phyloP scores from a whole-genome alignment of 2,113 vertebrate species.

The Astur gentilis region DNA sequence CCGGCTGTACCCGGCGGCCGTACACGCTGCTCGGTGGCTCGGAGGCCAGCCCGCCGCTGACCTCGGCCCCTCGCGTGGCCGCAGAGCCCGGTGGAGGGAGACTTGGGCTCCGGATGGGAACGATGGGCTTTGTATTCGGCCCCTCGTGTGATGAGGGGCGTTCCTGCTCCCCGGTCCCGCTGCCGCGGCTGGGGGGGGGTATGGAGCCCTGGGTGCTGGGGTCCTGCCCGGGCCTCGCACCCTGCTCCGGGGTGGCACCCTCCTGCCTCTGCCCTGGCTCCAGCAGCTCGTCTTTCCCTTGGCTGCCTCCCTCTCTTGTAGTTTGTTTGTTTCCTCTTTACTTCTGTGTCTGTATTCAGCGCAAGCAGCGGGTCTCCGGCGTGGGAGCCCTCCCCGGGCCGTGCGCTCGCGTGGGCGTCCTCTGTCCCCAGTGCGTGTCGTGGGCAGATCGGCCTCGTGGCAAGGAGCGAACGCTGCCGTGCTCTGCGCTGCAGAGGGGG shows the following conservation, averaged over 20 bases:
- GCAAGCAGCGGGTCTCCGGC: background rate
- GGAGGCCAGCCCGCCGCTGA: background rate
- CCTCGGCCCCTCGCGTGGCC: background rate
- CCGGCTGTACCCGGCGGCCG: background rate
- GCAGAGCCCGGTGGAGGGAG: background rate
- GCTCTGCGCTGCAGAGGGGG: rapidly evolving
- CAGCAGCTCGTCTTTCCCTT: background rate
- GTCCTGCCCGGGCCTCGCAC: background rate
- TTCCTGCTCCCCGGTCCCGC: background rate
- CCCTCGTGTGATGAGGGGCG: rapidly evolving
- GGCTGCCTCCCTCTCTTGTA: background rate
- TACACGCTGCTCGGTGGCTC: background rate
- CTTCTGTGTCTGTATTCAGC: background rate
- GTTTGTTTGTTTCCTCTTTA: background rate
- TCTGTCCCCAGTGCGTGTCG: rapidly evolving
- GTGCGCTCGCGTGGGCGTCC: rapidly evolving
- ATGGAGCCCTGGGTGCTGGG: background rate
- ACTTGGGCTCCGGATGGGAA: background rate
- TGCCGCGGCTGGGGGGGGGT: background rate
- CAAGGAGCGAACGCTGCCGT: rapidly evolving
- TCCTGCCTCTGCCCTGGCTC: background rate
- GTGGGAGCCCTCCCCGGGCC: background rate
- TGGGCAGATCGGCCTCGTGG: background rate
- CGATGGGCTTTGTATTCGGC: background rate
- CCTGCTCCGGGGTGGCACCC: background rate